phyloP scores from a whole-genome alignment of 2,888 invertebrate genomes.

The Neoitamus cyanurus region DNA sequence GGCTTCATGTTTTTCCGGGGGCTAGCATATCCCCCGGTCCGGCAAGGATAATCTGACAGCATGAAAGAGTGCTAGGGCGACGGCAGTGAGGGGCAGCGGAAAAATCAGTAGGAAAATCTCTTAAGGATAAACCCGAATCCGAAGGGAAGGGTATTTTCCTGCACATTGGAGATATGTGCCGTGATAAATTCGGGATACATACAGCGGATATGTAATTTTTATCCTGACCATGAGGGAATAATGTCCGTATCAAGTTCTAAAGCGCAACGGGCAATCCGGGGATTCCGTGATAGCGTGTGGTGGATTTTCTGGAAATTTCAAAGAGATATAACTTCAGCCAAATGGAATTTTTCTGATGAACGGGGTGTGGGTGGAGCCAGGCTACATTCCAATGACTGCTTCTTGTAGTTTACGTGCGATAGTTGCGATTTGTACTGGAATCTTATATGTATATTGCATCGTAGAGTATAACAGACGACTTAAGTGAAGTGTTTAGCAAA shows the following conservation, averaged over 20 bases:
- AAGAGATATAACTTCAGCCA: conserved; percentile 22
- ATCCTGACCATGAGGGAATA: conserved; percentile 46
- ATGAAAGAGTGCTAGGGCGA: neutral
- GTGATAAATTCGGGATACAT: conserved; percentile 48
- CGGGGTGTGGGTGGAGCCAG: neutral
- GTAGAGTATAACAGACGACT: no score
- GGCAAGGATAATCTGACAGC: conserved; percentile 27
- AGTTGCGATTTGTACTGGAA: no score
- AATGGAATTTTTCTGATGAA: conserved; percentile 34
- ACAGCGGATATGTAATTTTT: conserved; percentile 49
- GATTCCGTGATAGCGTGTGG: conserved; percentile 4
- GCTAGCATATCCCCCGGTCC: neutral
- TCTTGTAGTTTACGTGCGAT: no score
- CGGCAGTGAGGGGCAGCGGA: neutral
- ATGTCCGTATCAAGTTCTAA: conserved; percentile 33
- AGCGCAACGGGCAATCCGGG: neutral
- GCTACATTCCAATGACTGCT: neutral
- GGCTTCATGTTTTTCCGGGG: conserved; percentile 10
- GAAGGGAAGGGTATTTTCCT: conserved; percentile 32
- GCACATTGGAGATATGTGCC: conserved; percentile 37
- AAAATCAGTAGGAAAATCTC: conserved; percentile 39
- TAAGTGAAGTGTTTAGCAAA: no score
- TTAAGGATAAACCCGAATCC: conserved; percentile 45
- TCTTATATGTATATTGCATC: no score
- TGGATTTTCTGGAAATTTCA: conserved; percentile 42